phyloP scores from a whole-genome alignment of 2,797 vertebrate genomes.

The Microcaecilia unicolor region DNA sequence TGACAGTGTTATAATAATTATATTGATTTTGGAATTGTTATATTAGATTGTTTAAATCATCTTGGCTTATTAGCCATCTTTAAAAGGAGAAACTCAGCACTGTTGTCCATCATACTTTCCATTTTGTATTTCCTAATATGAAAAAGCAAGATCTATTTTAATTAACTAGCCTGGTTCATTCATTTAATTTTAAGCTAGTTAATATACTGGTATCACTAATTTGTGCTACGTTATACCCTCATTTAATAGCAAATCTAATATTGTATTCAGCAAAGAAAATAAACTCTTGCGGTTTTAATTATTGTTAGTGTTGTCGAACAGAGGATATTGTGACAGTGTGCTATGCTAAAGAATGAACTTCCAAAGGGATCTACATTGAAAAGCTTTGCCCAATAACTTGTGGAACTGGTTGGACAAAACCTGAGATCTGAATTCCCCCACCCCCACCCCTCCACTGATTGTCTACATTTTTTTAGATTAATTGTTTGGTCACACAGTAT shows the following conservation, averaged over 20 bases:
- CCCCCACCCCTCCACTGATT: no score
- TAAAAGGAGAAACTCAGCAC: slow-evolving; percentile 49
- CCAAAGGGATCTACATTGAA: no score
- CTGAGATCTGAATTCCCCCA: no score
- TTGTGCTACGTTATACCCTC: slow-evolving; percentile 15
- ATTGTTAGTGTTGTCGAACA: neutral
- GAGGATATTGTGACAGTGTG: no score
- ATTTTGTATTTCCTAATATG: slow-evolving; percentile 48
- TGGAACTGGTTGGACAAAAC: no score
- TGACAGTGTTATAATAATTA: slow-evolving; percentile 47
- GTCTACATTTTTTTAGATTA: no score
- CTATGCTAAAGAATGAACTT: no score
- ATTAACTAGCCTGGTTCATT: slow-evolving; percentile 39
- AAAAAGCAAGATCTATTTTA: slow-evolving; percentile 50
- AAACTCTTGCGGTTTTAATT: slow-evolving; percentile 1
- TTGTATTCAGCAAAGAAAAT: slow-evolving; percentile 4
- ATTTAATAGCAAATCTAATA: slow-evolving; percentile 14
- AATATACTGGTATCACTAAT: slow-evolving; percentile 22
- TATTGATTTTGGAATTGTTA: slow-evolving; percentile 54
- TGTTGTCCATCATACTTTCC: slow-evolving; percentile 50
- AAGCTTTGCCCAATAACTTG: no score
- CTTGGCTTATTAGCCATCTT: slow-evolving; percentile 46
- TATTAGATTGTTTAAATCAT: slow-evolving; percentile 49
- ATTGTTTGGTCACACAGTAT: no score
- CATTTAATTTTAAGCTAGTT: slow-evolving; percentile 21